These are phyloP conservation scores for Geococcyx californianus DNA, from an alignment of 2,113 vertebrate species.

Conservation along the genomic window DNA sequence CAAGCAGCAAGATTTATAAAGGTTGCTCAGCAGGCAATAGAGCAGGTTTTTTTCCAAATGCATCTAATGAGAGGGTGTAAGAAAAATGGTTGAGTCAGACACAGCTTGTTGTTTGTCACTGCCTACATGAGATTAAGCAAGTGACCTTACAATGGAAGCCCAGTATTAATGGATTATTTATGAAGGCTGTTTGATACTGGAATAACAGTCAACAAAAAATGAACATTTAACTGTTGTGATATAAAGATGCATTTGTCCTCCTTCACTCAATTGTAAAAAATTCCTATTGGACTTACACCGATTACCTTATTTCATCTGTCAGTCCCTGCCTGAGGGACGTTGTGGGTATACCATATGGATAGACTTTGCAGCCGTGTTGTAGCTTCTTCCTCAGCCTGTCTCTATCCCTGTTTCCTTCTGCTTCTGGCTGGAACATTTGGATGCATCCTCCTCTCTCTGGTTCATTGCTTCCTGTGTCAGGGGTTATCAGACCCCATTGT, in stretches of 20 bases:
- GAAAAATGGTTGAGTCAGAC: slow-evolving; percentile 5
- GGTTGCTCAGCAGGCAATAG: slow-evolving; percentile 3
- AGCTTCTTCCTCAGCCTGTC: neutral
- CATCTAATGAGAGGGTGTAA: neutral
- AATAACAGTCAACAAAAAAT: neutral
- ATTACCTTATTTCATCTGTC: neutral
- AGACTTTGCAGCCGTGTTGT: neutral
- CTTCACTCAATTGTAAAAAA: neutral
- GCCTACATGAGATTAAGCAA: slow-evolving; percentile 4
- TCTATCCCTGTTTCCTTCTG: neutral
- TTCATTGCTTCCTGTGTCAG: neutral
- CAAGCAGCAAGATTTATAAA: neutral
- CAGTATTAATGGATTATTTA: neutral
- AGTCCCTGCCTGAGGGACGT: rapidly evolving
- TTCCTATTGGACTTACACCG: neutral
- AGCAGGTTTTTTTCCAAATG: slow-evolving; percentile 13
- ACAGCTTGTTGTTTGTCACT: slow-evolving; percentile 16
- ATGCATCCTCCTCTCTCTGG: neutral
- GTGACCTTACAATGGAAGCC: slow-evolving; percentile 7
- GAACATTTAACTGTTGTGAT: neutral
- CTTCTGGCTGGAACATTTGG: neutral
- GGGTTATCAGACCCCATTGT: neutral
- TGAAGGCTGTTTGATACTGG: neutral
- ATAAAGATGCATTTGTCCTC: neutral
- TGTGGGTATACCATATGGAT: rapidly evolving